Conservation (phyloP, 2,888 invertebrate genomes). For the Auanema freiburgensis region DNA sequence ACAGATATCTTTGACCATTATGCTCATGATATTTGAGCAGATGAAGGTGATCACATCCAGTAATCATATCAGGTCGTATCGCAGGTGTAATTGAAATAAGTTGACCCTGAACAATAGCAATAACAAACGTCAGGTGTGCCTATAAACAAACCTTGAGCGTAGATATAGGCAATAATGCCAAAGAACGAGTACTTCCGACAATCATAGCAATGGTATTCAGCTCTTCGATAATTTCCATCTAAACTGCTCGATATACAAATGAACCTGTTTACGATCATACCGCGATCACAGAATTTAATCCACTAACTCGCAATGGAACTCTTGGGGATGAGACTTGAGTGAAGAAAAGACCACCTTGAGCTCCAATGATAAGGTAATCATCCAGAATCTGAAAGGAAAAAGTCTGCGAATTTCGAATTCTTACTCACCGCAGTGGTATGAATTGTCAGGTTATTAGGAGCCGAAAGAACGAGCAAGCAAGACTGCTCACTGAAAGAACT, state of each 20-base stretch:
- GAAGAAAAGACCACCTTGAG: conserved; percentile 55
- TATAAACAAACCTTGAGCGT: conserved; percentile 18
- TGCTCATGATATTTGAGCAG: conserved; percentile 24
- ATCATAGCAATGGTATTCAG: conserved; percentile 33
- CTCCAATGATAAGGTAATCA: conserved; percentile 52
- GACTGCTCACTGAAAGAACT: conserved; percentile 33
- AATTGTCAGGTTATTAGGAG: conserved; percentile 41
- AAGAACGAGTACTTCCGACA: conserved; percentile 21
- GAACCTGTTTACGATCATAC: conserved; percentile 23
- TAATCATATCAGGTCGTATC: conserved; percentile 33
- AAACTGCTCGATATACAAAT: neutral
- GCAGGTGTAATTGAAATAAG: conserved; percentile 26
- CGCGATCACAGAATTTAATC: conserved; percentile 39
- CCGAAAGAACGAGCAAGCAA: conserved; percentile 31
- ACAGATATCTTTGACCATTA: conserved; percentile 23
- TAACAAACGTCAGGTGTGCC: neutral
- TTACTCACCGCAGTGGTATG: conserved; percentile 27
- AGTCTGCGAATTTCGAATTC: conserved; percentile 2
- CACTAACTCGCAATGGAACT: conserved; percentile 48
- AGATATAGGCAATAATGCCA: conserved; percentile 32
- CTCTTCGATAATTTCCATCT: conserved; percentile 39
- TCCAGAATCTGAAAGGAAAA: conserved; percentile 29
- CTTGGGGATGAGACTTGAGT: conserved; percentile 39
- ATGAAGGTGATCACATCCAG: conserved; percentile 23
- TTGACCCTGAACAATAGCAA: conserved; percentile 7